phyloP scores from a whole-genome alignment of 2,113 vertebrate genomes.

The Chaetodon trifascialis region DNA sequence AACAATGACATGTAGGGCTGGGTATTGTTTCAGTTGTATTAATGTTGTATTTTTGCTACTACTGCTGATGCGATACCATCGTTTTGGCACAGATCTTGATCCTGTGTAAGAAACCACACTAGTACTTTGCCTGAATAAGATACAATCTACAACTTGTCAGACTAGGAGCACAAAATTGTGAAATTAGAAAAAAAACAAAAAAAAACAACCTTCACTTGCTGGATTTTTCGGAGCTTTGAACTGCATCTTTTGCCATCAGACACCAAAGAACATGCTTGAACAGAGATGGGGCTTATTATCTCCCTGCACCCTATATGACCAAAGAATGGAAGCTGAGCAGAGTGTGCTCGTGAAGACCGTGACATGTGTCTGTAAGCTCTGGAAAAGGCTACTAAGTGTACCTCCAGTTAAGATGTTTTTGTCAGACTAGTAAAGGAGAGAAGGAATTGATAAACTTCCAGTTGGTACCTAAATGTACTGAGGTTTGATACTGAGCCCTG shows the following conservation, averaged over 20 bases:
- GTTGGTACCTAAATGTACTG: not conserved
- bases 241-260: too few relatives aligned
- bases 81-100: not conserved
- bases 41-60: not conserved
- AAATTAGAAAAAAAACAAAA: too few relatives aligned
- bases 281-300: too few relatives aligned
- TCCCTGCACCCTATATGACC: too few relatives aligned
- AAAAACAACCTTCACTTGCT: too few relatives aligned
- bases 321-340: too few relatives aligned
- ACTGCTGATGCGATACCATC: not conserved
- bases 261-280: too few relatives aligned
- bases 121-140: not conserved
- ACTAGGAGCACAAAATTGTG: not conserved
- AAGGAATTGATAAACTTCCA: not conserved
- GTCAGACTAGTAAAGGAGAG: not conserved
- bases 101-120: not conserved
- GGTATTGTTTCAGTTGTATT: not conserved
- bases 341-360: too few relatives aligned
- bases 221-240: too few relatives aligned
- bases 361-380: too few relatives aligned
- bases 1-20: not conserved
- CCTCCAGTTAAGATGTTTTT: too few relatives aligned
- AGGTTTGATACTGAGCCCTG: not conserved
- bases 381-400: too few relatives aligned
- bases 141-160: not conserved